phyloP scores from a whole-genome alignment of 2,113 vertebrate species.

The Sinocyclocheilus anshuiensis region DNA sequence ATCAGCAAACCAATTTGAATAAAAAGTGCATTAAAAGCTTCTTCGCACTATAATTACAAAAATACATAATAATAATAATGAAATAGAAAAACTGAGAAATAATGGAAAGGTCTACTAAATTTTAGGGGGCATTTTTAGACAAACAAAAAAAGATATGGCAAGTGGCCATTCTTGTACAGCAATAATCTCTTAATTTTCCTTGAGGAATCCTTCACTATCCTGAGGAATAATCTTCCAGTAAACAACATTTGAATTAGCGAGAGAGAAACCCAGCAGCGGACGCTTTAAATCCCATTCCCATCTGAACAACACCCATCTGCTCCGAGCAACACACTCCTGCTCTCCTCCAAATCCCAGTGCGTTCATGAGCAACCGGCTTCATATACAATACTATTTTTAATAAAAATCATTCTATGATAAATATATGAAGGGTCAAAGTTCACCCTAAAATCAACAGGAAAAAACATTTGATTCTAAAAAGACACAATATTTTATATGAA shows the following conservation, averaged over 20 bases:
- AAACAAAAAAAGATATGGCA: not conserved
- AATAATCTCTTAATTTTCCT: conserved; percentile 50
- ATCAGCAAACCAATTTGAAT: not conserved
- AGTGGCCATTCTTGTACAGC: conserved; percentile 49
- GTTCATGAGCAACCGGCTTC: too few relatives aligned
- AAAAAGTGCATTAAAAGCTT: too few relatives aligned
- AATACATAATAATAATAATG: not conserved
- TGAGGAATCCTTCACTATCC: not conserved
- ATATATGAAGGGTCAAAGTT: not conserved
- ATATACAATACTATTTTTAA: not conserved
- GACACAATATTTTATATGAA: not conserved
- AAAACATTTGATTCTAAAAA: too few relatives aligned
- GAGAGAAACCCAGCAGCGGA: not conserved
- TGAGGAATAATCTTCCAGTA: conserved; percentile 48
- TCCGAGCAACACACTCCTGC: not conserved
- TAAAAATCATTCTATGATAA: not conserved
- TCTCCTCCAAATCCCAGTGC: not conserved
- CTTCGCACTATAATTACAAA: too few relatives aligned
- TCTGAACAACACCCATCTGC: conserved; percentile 43
- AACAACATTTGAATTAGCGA: conserved; percentile 34
- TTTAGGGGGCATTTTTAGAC: not conserved
- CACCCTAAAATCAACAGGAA: not conserved
- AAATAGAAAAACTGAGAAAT: too few relatives aligned
- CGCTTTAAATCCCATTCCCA: conserved; percentile 44
- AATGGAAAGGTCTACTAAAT: too few relatives aligned